These are phyloP conservation scores for Microchrysa polita DNA, from an alignment of 2,888 invertebrate species.

Conservation along the genomic window DNA sequence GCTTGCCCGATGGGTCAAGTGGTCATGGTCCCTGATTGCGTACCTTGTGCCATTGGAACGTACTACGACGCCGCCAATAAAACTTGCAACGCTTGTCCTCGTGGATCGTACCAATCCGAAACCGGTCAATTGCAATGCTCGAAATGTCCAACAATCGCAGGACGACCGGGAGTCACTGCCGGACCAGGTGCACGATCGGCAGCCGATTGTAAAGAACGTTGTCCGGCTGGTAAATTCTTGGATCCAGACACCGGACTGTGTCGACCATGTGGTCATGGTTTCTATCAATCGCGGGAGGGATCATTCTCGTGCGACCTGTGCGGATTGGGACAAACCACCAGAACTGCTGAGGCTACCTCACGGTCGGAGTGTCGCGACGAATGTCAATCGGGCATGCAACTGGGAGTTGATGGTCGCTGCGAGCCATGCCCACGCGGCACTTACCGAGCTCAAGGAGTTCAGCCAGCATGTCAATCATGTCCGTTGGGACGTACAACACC, in stretches of 20 bases:
- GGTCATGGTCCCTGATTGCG: slow-evolving; percentile 92
- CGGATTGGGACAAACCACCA: slow-evolving; percentile 90
- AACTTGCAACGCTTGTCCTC: slow-evolving; percentile 83
- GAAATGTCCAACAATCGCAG: slow-evolving; percentile 88
- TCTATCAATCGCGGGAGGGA: slow-evolving; percentile 90
- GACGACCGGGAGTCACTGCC: slow-evolving; percentile 88
- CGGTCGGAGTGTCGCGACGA: slow-evolving; percentile 90
- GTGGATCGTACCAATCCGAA: slow-evolving; percentile 94
- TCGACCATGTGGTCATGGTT: slow-evolving; percentile 92
- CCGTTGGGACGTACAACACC: slow-evolving; percentile 92
- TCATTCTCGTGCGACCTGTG: slow-evolving; percentile 90
- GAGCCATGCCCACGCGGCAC: slow-evolving; percentile 92
- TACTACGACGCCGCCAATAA: slow-evolving; percentile 81
- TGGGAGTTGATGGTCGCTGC: slow-evolving; percentile 88
- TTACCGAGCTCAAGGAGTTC: slow-evolving; percentile 85
- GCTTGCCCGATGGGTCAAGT: slow-evolving; percentile 94
- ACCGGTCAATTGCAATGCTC: slow-evolving; percentile 89
- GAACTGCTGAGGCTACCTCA: slow-evolving; percentile 89
- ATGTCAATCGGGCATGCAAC: slow-evolving; percentile 80
- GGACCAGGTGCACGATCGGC: slow-evolving; percentile 88
- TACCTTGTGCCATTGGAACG: slow-evolving; percentile 92
- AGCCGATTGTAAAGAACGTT: slow-evolving; percentile 91
- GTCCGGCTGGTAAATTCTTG: slow-evolving; percentile 93
- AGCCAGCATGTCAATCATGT: slow-evolving; percentile 88
- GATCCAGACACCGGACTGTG: slow-evolving; percentile 89